A percentile compares a stretch with the other conserved stretches of the same genome.
phyloP scores from a whole-genome alignment of 1,140 invertebrate genomes.

The Pomacea maculata region DNA sequence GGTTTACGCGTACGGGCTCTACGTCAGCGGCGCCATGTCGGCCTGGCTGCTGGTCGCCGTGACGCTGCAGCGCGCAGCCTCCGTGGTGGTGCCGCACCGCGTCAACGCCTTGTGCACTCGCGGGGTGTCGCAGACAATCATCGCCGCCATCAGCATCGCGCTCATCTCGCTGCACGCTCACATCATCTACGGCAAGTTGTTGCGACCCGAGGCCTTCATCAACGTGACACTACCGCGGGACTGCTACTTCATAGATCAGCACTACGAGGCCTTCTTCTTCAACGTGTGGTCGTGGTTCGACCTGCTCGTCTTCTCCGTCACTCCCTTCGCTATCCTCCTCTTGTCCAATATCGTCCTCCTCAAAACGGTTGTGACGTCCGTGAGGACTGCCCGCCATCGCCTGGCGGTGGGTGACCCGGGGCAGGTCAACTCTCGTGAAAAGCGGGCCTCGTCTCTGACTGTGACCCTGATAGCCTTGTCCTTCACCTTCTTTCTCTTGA shows the following conservation, averaged over 20 bases:
- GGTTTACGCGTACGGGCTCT: constrained; percentile 16
- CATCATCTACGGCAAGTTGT: constrained; percentile 30
- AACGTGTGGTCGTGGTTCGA: constrained; percentile 43
- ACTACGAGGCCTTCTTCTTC: constrained; percentile 24
- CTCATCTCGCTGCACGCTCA: constrained; percentile 22
- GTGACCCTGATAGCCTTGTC: constrained; percentile 35
- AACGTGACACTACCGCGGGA: background rate
- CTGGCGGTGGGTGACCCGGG: background rate
- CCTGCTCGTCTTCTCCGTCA: constrained; percentile 11
- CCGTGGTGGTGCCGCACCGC: constrained; percentile 23
- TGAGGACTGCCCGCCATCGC: background rate
- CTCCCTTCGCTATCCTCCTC: constrained; percentile 11
- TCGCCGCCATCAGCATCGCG: constrained; percentile 6
- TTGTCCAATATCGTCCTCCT: constrained; percentile 4
- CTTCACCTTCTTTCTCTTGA: constrained; percentile 32
- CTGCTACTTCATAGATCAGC: background rate
- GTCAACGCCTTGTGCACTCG: constrained; percentile 18
- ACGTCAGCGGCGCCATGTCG: constrained; percentile 27
- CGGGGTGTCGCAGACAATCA: constrained; percentile 1
- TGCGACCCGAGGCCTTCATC: constrained; percentile 9
- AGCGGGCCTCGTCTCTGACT: constrained; percentile 24
- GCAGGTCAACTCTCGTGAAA: background rate
- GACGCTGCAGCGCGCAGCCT: constrained; percentile 32
- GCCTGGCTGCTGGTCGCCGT: constrained; percentile 38
- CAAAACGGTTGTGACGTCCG: background rate